phyloP scores from a whole-genome alignment of 1,140 invertebrate genomes.

The Diorhabda carinulata region DNA sequence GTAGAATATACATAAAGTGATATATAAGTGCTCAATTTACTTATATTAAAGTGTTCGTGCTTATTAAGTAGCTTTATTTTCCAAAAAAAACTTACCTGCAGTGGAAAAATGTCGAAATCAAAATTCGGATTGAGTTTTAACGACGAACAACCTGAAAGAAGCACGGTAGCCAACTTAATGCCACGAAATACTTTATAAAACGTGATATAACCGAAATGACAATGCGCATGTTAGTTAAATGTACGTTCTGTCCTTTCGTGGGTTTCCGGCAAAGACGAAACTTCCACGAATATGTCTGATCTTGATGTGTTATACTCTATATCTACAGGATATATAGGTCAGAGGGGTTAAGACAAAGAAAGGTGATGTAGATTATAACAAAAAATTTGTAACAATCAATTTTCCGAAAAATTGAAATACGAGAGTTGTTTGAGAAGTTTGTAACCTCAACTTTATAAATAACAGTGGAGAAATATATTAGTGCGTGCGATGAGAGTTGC shows the following conservation, averaged over 20 bases:
- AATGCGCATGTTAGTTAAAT: conserved; percentile 40
- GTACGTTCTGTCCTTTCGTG: background rate
- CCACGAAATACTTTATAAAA: conserved; percentile 41
- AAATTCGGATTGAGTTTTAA: conserved; percentile 28
- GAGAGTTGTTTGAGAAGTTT: too few relatives aligned
- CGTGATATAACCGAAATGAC: conserved; percentile 37
- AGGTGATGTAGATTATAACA: too few relatives aligned
- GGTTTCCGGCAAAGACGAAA: background rate
- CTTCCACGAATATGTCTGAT: conserved; percentile 22
- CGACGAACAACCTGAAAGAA: conserved; percentile 42
- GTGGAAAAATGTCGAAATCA: conserved; percentile 22
- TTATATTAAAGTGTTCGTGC: too few relatives aligned
- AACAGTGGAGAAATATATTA: too few relatives aligned
- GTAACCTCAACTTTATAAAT: too few relatives aligned
- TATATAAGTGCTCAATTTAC: too few relatives aligned
- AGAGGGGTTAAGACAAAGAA: conserved; percentile 12
- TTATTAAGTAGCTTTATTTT: too few relatives aligned
- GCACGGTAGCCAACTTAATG: conserved; percentile 46
- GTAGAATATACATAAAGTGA: too few relatives aligned
- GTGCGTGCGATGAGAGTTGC: too few relatives aligned
- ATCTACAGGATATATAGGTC: conserved; percentile 4
- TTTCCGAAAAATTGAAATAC: too few relatives aligned
- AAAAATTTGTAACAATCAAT: too few relatives aligned
- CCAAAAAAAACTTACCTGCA: conserved; percentile 26
- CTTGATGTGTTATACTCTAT: conserved; percentile 14